phyloP scores from a whole-genome alignment of 35 echinoderm and acorn worm genomes.

The Chiridota heheva region DNA sequence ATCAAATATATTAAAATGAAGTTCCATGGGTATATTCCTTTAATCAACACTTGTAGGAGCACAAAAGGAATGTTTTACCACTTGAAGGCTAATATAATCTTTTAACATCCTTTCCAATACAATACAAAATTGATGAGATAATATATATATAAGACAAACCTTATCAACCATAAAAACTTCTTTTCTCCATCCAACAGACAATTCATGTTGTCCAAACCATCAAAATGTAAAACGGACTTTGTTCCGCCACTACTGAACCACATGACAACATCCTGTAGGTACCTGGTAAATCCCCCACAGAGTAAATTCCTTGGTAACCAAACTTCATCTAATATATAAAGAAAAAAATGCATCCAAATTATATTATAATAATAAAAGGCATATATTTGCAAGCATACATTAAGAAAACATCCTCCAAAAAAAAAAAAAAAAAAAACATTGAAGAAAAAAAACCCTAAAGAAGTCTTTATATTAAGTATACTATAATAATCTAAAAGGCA shows the following conservation, averaged over 20 bases:
- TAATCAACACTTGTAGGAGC: too few relatives aligned
- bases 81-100: too few relatives aligned
- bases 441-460: neutral
- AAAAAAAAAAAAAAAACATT: too few relatives aligned
- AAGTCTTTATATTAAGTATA: neutral
- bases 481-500: neutral
- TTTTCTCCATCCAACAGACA: slow-evolving; percentile 93
- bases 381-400: neutral
- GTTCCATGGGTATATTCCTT: too few relatives aligned
- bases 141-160: too few relatives aligned
- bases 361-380: neutral
- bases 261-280: slow-evolving; percentile 75
- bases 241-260: slow-evolving; percentile 99
- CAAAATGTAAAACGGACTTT: slow-evolving; percentile 98
- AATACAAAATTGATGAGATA: too few relatives aligned
- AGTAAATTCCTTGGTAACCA: slow-evolving; percentile 66
- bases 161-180: too few relatives aligned
- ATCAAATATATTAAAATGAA: too few relatives aligned
- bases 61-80: too few relatives aligned
- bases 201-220: slow-evolving; percentile 94
- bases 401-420: neutral
- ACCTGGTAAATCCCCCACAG: slow-evolving; percentile 70
- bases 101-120: too few relatives aligned
- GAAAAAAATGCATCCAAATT: neutral
- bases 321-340: slow-evolving; percentile 61